Evolutionary conservation across 2,113 vertebrate species (phyloP).

Genomic region (Girardinichthys multiradiatus): DNA sequence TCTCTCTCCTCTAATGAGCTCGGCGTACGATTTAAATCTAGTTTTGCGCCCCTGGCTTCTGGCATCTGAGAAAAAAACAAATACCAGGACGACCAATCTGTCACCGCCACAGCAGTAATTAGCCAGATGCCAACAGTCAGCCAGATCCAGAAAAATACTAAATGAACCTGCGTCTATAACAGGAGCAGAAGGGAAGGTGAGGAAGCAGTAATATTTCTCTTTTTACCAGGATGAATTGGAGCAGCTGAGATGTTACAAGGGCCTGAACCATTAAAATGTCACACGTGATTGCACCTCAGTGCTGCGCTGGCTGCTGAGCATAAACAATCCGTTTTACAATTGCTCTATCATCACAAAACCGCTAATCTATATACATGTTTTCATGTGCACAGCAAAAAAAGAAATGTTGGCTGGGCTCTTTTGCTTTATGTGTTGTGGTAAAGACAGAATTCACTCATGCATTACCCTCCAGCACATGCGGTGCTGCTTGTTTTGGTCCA

Average conservation of each 20-base stretch:
- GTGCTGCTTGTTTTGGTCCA: not conserved
- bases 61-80: slow-evolving; percentile 30
- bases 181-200: not conserved
- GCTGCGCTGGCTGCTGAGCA: slow-evolving; percentile 36
- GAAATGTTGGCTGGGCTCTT: slow-evolving; percentile 22
- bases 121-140: slow-evolving; percentile 18
- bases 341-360: slow-evolving; percentile 36
- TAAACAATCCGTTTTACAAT: slow-evolving; percentile 17
- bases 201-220: not conserved
- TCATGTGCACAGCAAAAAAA: slow-evolving; percentile 40
- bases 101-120: slow-evolving; percentile 42
- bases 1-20: slow-evolving; percentile 55
- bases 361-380: slow-evolving; percentile 46
- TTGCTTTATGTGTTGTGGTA: slow-evolving; percentile 16
- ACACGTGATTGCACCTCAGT: slow-evolving; percentile 40
- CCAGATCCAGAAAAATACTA: slow-evolving; percentile 8
- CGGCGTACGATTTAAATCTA: slow-evolving; percentile 43
- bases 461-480: not conserved
- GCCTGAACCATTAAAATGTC: slow-evolving; percentile 26
- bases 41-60: slow-evolving; percentile 46
- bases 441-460: slow-evolving; percentile 16
- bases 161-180: slow-evolving; percentile 29
- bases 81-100: slow-evolving; percentile 24
- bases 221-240: not conserved
- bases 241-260: slow-evolving; percentile 10